phyloP scores from a whole-genome alignment of 2,113 vertebrate species.

The Phyllostomus discolor region DNA sequence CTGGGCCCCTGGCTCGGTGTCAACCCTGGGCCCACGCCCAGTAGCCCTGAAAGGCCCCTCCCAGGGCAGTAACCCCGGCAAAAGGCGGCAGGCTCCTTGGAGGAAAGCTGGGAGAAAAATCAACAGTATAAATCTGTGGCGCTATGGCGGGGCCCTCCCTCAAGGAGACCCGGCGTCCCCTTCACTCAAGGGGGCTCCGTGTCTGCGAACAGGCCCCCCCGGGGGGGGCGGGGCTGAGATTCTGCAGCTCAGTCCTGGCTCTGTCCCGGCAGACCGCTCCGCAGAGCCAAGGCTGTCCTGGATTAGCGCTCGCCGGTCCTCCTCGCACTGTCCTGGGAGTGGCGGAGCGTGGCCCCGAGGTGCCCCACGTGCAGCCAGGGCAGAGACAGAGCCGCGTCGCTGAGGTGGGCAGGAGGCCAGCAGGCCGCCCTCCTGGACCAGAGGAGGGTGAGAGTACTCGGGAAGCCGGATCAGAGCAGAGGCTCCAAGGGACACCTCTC shows the following conservation, averaged over 20 bases:
- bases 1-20: background rate
- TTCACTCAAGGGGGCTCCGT: background rate
- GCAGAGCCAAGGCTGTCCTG: background rate
- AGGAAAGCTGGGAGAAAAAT: background rate
- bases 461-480: background rate
- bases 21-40: background rate
- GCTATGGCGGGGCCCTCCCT: background rate
- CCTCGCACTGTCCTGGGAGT: background rate
- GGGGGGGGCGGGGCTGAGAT: background rate
- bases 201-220: background rate
- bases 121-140: fast-evolving
- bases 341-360: background rate
- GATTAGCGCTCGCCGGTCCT: background rate
- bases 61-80: background rate
- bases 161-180: too few species aligned
- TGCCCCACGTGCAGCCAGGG: fast-evolving
- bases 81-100: background rate
- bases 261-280: background rate
- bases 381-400: background rate
- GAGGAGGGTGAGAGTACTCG: fast-evolving
- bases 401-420: too few species aligned
- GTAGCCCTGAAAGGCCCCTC: background rate
- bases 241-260: background rate
- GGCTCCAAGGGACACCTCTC: fast-evolving
- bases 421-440: background rate